Evolutionary conservation across 2,888 invertebrate genomes (phyloP).

Genomic region (Griposia aprilina): DNA sequence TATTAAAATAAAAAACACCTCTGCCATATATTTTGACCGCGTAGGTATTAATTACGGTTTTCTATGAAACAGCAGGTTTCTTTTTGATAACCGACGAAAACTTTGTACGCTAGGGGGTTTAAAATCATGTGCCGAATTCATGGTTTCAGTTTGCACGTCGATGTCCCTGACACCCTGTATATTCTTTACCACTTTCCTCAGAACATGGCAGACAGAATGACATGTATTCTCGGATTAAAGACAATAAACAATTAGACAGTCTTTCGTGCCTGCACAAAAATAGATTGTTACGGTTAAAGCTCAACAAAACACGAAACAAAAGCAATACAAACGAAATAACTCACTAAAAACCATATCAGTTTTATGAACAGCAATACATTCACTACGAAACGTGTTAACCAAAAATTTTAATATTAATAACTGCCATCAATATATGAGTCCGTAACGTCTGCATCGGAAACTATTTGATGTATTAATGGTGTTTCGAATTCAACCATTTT

Average conservation of each 20-base stretch:
- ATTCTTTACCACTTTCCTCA: background rate
- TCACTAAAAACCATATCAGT: slow-evolving; percentile 41
- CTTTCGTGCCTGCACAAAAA: background rate
- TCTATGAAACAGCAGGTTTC: too few species aligned
- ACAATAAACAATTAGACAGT: too few species aligned
- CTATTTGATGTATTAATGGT: slow-evolving; percentile 57
- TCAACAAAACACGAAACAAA: slow-evolving; percentile 13
- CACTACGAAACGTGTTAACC: slow-evolving; percentile 37
- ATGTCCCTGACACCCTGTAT: background rate
- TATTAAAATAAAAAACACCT: too few species aligned
- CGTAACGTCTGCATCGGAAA: slow-evolving; percentile 47
- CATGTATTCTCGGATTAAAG: background rate
- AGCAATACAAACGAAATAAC: slow-evolving; percentile 23
- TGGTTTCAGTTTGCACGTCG: too few species aligned
- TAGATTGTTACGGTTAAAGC: background rate
- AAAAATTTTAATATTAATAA: slow-evolving; percentile 65
- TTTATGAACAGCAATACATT: slow-evolving; percentile 46
- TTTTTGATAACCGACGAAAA: too few species aligned
- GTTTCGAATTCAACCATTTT: slow-evolving; percentile 48
- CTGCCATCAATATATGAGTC: slow-evolving; percentile 49
- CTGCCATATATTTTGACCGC: too few species aligned
- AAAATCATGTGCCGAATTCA: too few species aligned
- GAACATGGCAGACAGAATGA: background rate
- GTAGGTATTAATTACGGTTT: too few species aligned
- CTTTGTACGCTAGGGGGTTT: too few species aligned